Evolutionary conservation across 2,113 vertebrate species (phyloP).

Genomic region (Gorsachius goisagi): DNA sequence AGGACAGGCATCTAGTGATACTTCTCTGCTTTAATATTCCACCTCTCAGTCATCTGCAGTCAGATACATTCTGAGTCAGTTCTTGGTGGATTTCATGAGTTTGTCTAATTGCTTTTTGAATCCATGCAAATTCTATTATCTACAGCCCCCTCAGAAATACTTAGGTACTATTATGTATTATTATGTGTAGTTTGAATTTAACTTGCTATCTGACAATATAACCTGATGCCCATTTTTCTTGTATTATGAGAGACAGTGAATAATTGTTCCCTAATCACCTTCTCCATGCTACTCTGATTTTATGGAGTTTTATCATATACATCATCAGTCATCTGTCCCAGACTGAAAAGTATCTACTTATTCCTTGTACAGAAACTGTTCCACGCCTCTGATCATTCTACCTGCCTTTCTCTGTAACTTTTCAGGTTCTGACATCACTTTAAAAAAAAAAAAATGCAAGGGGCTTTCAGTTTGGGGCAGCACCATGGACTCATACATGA

Average conservation of each 20-base stretch:
- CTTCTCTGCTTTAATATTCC: background rate
- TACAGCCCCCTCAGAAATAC: background rate
- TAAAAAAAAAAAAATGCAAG: too few species aligned
- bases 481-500: background rate
- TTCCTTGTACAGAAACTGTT: background rate
- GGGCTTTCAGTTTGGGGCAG: background rate
- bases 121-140: conserved; percentile 24
- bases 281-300: conserved; percentile 34
- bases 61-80: background rate
- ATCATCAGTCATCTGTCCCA: conserved; percentile 15
- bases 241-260: conserved; percentile 4
- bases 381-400: background rate
- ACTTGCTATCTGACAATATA: conserved; percentile 36
- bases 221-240: conserved; percentile 11
- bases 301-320: conserved; percentile 31
- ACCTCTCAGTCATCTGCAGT: background rate
- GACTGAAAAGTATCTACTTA: conserved; percentile 12
- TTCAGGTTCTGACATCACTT: background rate
- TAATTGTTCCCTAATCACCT: conserved; percentile 45
- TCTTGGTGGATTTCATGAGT: background rate
- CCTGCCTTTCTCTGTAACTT: background rate
- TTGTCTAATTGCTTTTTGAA: conserved; percentile 15
- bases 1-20: background rate
- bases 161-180: conserved; percentile 10
- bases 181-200: conserved; percentile 39